Evolutionary conservation across 2,797 vertebrate species (phyloP), one percentile per base, ranked within the genome.

Genomic region (Schizopygopsis malacanthus): DNA sequence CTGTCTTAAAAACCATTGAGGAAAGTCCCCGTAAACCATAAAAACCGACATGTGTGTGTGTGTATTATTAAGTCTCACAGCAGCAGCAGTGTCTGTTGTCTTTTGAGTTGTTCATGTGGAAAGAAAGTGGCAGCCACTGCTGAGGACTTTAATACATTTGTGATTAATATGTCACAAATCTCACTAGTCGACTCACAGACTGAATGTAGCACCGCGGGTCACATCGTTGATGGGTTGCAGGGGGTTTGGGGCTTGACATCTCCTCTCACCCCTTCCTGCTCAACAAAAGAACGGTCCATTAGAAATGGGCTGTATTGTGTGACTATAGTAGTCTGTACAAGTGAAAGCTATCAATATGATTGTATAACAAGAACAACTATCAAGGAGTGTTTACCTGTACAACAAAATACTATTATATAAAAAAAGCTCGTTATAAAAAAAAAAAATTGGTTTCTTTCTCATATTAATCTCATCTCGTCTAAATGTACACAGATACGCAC

Each of bases 91-190:
- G 16, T 45, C 45, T 72, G 77, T 78, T 86, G 79, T 86, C 73
- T 87, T 71, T 83, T 73, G 59, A 85, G 81, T 73, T 81, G 76
- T 67, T 83, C 82, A 63, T 86, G 45, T 69, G 73, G 81, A 85
- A 83, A 87, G 76, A 83, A 90, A 90, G 87, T 92, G 89, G 87
- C 90, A 92, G 92, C 82, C 88, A 90, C 92, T 89, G 87, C 90
- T 90, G 92, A 86, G 91, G 89, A 90, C 84, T 95, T 95, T 94
- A 94, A 93, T 95, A 92, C 90, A 73, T 78, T 75, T 88, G 87
- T 90, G 90, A 94, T 93, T 92, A 92, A 93, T 92, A 92, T 94
- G 91, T 93, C 87, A 88, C 89, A 92, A 59, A 86, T 84, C 75
- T 84, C 47, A 82, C 78, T 18, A 59, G 82, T 78, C 77, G 37